A percentile compares a stretch with the other conserved stretches of the same genome.
These are phyloP conservation scores for Liasis olivaceus DNA, from an alignment of 2,797 vertebrate species.

Conservation along the genomic window DNA sequence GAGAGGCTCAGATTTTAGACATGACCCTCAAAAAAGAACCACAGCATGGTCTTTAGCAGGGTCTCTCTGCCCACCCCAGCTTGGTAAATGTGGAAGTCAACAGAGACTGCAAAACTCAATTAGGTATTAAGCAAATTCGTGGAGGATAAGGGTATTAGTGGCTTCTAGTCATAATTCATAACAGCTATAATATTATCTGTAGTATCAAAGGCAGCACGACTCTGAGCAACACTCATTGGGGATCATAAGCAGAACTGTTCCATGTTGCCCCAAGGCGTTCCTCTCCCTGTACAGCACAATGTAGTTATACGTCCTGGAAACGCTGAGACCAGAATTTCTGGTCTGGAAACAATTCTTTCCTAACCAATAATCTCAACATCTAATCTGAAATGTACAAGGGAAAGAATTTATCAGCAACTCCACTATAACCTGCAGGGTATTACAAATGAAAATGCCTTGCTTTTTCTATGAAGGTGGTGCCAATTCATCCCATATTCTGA, in stretches of 20 bases:
- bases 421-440: neutral
- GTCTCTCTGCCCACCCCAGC: neutral
- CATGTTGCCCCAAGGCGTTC: neutral
- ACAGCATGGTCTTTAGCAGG: neutral
- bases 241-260: neutral
- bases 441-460: neutral
- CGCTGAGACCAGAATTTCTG: neutral
- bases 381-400: neutral
- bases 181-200: neutral
- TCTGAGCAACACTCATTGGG: neutral
- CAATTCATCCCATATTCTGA: neutral
- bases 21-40: neutral
- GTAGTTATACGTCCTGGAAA: neutral
- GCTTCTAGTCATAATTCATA: neutral
- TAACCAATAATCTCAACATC: neutral
- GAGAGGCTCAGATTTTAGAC: conserved; percentile 55
- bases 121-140: neutral
- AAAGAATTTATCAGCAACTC: neutral
- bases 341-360: neutral
- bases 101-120: neutral
- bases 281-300: neutral
- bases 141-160: neutral
- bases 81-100: neutral
- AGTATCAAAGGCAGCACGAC: neutral
- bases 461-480: neutral